Base-by-base conservation (phyloP, 1,140 invertebrate species). In the Drosophila ananassae region DNA sequence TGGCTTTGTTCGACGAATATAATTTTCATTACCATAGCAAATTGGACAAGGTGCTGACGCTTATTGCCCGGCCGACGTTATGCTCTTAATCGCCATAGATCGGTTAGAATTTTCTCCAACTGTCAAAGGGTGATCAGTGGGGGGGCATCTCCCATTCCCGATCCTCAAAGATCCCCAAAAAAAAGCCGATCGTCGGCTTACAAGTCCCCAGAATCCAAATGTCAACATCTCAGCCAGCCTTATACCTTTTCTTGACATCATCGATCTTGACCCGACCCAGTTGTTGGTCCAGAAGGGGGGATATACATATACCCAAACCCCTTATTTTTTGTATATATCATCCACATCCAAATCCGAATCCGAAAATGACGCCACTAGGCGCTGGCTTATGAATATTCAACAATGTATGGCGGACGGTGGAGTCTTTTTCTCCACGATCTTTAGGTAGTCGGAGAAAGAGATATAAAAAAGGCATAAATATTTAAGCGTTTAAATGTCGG, bases 21-120 rank as follows among this genome's bases (percentile, higher is more conserved):
- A 78, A 89, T 87, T 89, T 89, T 89, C 84, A 89, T 89, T 89
- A 89, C 84, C 84, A 84, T 89, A 89, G 73, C 84, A 89, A 89
- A 89, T 89, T 89, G 82, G 84, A 89, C 84, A 84, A 89, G 84
- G 84, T 89, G 84, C 84, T 89, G 84, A 89, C 84, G 84, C 83
- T 84, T 89, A 89, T 89, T 89, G 77, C 59, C 37, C 50, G 41
- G 50, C 75, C 55, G 44, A 48, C 75, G 67, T 57, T 84, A 79
- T 84, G 77, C 61, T 67, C 84, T 77, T 78, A 24, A 77, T 67
- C 56, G 47, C 50, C 7, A 24, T 37, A 13, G 44, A 55, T 54
- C 22, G n/a, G 28, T 32, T 50, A 44, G 63, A 39, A 39, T 34
- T 53, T 60, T 51, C 58, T 59, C 17, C 68, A 72, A 44, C 30